Evolutionary conservation across 2,888 invertebrate genomes (phyloP).

Genomic region (Leucophora obtusa): DNA sequence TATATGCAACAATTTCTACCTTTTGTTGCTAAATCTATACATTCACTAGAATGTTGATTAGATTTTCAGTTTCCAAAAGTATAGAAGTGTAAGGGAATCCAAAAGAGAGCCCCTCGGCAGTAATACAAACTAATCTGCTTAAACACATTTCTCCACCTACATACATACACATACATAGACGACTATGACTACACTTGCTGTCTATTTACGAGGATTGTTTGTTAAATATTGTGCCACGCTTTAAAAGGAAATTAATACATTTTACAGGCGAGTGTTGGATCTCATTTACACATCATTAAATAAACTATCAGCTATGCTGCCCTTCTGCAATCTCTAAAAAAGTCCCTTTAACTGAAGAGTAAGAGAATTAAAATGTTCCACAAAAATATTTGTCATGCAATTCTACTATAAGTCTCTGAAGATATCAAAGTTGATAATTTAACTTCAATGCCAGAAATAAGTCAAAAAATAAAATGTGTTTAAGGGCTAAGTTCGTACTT

Average conservation of each 20-base stretch:
- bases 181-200: constrained; percentile 1
- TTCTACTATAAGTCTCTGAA: too few species aligned
- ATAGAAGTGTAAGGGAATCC: constrained; percentile 49
- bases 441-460: too few species aligned
- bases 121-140: constrained; percentile 62
- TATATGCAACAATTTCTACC: constrained; percentile 32
- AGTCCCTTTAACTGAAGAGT: too few species aligned
- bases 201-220: not conserved
- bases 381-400: too few species aligned
- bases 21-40: constrained; percentile 11
- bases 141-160: constrained; percentile 49
- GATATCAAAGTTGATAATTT: too few species aligned
- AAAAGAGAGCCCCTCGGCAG: constrained; percentile 49
- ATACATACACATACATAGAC: not conserved
- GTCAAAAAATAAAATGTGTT: too few species aligned
- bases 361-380: too few species aligned
- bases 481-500: too few species aligned
- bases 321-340: too few species aligned
- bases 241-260: not conserved
- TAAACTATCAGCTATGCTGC: too few species aligned
- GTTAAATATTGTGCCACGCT: not conserved
- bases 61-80: constrained; percentile 43
- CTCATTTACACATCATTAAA: too few species aligned
- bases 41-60: constrained; percentile 41
- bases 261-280: too few species aligned